A percentile compares a stretch with the other conserved stretches of the same genome.
Conservation (phyloP, 2,797 vertebrate species). For the Sebastes glaucus region DNA sequence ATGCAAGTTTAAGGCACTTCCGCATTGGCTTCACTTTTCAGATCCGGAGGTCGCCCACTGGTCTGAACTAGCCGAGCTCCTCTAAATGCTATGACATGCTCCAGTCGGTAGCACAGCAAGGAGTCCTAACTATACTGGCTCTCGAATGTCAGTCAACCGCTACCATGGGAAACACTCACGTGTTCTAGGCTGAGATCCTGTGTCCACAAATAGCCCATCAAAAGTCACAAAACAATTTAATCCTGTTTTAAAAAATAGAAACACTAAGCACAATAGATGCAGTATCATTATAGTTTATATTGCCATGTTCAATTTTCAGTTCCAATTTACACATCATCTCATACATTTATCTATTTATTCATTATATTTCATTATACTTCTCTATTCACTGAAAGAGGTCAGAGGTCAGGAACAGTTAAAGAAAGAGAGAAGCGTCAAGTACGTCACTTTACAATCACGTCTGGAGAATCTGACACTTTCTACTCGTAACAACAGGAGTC, state of each 20-base stretch:
- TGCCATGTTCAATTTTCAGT: neutral
- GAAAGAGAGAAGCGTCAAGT: neutral
- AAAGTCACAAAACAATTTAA: neutral
- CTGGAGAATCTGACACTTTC: conserved; percentile 38
- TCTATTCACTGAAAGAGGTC: neutral
- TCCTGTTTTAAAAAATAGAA: neutral
- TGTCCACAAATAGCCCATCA: neutral
- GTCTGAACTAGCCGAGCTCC: neutral
- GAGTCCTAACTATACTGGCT: neutral
- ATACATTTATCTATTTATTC: neutral
- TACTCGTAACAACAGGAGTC: conserved; percentile 39
- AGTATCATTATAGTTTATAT: too few relatives aligned
- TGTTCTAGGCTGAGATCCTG: neutral
- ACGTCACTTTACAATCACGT: conserved; percentile 38
- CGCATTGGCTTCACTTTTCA: too few relatives aligned
- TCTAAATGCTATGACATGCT: neutral
- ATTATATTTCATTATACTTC: neutral
- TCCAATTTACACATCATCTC: neutral
- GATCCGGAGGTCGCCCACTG: too few relatives aligned
- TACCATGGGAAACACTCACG: neutral
- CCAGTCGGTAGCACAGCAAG: neutral
- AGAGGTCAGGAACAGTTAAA: conserved; percentile 16
- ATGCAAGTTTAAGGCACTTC: too few relatives aligned
- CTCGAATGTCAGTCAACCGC: too few relatives aligned
- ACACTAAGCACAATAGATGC: neutral